These are phyloP conservation scores for Luehdorfia chinensis DNA, from an alignment of 1,140 invertebrate species.

Conservation along the genomic window DNA sequence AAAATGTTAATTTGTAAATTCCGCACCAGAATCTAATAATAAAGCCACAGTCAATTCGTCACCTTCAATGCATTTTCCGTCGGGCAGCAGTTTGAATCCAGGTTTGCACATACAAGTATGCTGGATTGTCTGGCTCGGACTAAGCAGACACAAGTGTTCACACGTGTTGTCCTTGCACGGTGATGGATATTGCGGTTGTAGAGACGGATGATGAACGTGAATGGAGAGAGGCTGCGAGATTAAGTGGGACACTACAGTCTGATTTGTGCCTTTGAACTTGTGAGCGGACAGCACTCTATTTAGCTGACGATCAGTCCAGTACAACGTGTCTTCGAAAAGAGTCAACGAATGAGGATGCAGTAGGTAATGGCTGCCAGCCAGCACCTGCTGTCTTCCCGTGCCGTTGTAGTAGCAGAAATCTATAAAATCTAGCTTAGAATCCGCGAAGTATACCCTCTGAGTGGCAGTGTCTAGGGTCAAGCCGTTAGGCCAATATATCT, in stretches of 20 bases:
- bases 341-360: slow-evolving; percentile 97
- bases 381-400: slow-evolving; percentile 89
- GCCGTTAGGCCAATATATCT: slow-evolving; percentile 99
- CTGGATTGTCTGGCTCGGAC: slow-evolving; percentile 81
- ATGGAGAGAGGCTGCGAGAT: slow-evolving; percentile 96
- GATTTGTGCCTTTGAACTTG: slow-evolving; percentile 94
- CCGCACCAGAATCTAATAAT: no score
- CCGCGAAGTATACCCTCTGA: slow-evolving; percentile 97
- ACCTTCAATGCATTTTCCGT: slow-evolving; percentile 86
- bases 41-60: no score
- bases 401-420: slow-evolving; percentile 99
- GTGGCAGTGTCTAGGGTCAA: slow-evolving; percentile 96
- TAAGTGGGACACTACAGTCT: slow-evolving; percentile 94
- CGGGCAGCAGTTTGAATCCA: slow-evolving; percentile 84
- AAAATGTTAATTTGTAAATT: no score
- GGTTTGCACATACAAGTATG: slow-evolving; percentile 95
- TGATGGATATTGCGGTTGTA: slow-evolving; percentile 92
- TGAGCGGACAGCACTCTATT: slow-evolving; percentile 93
- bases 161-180: slow-evolving; percentile 90
- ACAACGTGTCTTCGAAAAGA: slow-evolving; percentile 94
- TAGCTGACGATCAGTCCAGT: slow-evolving; percentile 97
- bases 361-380: slow-evolving; percentile 93
- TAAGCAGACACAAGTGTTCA: slow-evolving; percentile 94
- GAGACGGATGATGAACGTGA: slow-evolving; percentile 94
- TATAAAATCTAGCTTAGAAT: slow-evolving; percentile 98